These are phyloP conservation scores for Acrocera orbiculus DNA, from an alignment of 2,888 invertebrate species.

Conservation along the genomic window DNA sequence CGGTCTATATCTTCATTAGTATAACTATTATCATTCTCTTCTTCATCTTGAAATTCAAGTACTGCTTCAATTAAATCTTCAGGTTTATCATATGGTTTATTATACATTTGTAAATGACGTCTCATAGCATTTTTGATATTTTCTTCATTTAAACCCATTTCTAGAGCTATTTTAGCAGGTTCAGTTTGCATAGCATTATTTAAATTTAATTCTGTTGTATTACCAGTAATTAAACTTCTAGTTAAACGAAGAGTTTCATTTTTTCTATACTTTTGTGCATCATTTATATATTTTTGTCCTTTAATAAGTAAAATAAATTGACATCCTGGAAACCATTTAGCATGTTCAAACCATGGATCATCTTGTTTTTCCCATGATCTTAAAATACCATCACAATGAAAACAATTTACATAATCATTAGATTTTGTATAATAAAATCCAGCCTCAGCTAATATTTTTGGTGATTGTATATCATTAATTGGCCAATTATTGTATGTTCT, in stretches of 20 bases:
- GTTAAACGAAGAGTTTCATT: constrained; percentile 12
- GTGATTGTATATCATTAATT: constrained; percentile 50
- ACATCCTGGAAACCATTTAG: constrained; percentile 82
- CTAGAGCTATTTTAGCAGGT: constrained; percentile 36
- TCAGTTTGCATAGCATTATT: constrained; percentile 31
- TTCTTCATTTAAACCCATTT: constrained; percentile 41
- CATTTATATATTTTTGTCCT: constrained; percentile 58
- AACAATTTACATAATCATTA: constrained; percentile 64
- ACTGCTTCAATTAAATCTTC: constrained; percentile 58
- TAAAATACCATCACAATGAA: constrained; percentile 86
- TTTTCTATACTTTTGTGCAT: too few relatives aligned
- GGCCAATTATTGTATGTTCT: constrained; percentile 65
- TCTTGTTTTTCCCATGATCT: constrained; percentile 80
- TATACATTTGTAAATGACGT: constrained; percentile 38
- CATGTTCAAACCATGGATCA: constrained; percentile 88
- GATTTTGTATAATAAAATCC: constrained; percentile 73
- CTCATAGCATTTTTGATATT: constrained; percentile 39
- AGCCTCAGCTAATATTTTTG: constrained; percentile 60
- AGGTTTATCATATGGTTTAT: constrained; percentile 44
- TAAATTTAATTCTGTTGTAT: neutral
- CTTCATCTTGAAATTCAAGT: constrained; percentile 45
- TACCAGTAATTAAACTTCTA: neutral
- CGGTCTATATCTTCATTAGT: too few relatives aligned
- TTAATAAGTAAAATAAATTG: constrained; percentile 65
- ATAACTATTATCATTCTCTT: too few relatives aligned